phyloP scores from a whole-genome alignment of 2,113 vertebrate genomes.

The Oceanodroma tethys region DNA sequence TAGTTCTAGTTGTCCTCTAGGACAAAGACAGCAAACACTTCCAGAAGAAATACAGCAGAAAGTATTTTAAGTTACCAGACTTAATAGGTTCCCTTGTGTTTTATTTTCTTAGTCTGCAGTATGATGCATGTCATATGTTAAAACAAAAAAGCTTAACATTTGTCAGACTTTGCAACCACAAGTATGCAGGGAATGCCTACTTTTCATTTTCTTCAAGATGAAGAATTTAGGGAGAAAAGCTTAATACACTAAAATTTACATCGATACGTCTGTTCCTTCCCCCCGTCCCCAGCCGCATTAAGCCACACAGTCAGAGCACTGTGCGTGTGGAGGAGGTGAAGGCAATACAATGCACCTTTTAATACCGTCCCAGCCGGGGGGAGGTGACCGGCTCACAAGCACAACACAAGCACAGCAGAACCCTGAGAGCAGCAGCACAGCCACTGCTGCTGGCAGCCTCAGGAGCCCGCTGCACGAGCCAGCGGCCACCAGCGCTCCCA shows the following conservation, averaged over 20 bases:
- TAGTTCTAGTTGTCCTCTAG: conserved; percentile 41
- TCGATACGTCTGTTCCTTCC: neutral
- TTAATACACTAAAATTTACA: conserved; percentile 23
- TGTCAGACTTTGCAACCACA: conserved; percentile 66
- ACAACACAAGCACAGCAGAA: neutral
- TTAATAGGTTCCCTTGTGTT: conserved; percentile 61
- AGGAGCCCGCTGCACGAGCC: accelerated
- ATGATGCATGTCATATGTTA: conserved; percentile 69
- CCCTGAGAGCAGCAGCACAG: neutral
- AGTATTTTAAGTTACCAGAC: conserved; percentile 57
- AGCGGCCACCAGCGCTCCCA: accelerated
- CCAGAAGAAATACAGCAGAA: conserved; percentile 64
- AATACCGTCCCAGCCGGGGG: neutral
- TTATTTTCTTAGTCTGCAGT: conserved; percentile 69
- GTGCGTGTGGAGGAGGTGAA: conserved; percentile 28
- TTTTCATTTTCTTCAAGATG: conserved; percentile 60
- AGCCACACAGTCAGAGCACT: conserved; percentile 30
- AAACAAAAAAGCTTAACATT: conserved; percentile 69
- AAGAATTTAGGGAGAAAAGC: conserved; percentile 48
- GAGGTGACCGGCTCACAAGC: neutral
- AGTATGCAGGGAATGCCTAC: conserved; percentile 63
- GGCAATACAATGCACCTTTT: conserved; percentile 62
- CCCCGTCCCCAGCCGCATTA: neutral
- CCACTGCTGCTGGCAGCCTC: neutral
- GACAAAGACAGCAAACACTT: conserved; percentile 63